Conservation (phyloP, 2,797 vertebrate genomes). For the Pseudochromis fuscus region DNA sequence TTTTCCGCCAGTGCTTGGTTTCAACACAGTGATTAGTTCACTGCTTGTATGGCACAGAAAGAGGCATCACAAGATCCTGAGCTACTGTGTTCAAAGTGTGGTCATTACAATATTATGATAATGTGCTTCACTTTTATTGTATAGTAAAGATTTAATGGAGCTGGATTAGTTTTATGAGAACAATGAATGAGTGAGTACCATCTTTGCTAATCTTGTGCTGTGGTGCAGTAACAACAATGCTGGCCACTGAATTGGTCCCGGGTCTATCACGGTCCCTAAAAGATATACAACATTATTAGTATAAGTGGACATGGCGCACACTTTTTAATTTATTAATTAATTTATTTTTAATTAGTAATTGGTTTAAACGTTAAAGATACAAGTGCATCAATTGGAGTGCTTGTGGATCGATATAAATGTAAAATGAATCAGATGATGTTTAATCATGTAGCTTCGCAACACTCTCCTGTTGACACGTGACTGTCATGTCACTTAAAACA, state of each 20-base stretch:
- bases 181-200: constrained; percentile 12
- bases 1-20: constrained; percentile 77
- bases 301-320: no score
- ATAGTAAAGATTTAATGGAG: constrained; percentile 60
- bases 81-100: constrained; percentile 38
- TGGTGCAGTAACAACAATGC: constrained; percentile 2
- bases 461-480: no score
- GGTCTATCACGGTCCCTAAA: no score
- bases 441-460: no score
- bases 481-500: no score
- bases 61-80: constrained; percentile 47
- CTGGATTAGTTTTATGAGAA: constrained; percentile 53
- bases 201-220: constrained; percentile 37
- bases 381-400: no score
- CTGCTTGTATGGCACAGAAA: constrained; percentile 58
- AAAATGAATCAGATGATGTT: no score
- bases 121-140: constrained; percentile 58
- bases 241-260: neutral
- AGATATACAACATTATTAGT: no score
- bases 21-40: constrained; percentile 63
- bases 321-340: no score
- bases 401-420: no score
- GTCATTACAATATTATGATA: constrained; percentile 61
- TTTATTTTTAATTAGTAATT: no score
- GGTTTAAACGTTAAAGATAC: no score